phyloP scores from a whole-genome alignment of 1,140 invertebrate species.

The Myzus persicae region DNA sequence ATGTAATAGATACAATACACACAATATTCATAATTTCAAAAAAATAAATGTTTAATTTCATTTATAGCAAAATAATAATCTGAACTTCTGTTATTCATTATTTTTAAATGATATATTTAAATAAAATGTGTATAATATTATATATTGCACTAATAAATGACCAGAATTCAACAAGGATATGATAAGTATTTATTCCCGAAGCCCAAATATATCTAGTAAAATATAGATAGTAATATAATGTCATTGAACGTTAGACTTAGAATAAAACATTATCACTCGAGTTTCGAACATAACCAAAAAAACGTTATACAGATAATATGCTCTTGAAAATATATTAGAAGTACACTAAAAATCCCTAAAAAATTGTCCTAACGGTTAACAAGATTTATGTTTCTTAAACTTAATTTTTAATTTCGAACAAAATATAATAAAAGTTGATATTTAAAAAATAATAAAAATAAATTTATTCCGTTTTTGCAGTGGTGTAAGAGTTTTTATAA shows the following conservation, averaged over 20 bases:
- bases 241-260: background rate
- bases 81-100: background rate
- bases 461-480: background rate
- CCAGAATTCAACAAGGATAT: background rate
- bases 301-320: background rate
- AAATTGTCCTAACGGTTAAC: too few relatives aligned
- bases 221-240: background rate
- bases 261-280: background rate
- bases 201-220: background rate
- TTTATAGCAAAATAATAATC: slow-evolving; percentile 9
- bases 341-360: background rate
- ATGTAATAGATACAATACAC: background rate
- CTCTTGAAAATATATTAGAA: too few relatives aligned
- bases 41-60: background rate
- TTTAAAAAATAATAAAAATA: background rate
- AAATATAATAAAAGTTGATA: background rate
- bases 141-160: background rate
- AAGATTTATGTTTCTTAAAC: background rate
- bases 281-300: background rate
- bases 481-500: background rate
- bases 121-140: background rate
- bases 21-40: background rate
- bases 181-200: background rate
- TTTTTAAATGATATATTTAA: background rate
- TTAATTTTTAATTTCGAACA: background rate